phyloP scores from a whole-genome alignment of 2,888 invertebrate species.

The Drosophila recens region DNA sequence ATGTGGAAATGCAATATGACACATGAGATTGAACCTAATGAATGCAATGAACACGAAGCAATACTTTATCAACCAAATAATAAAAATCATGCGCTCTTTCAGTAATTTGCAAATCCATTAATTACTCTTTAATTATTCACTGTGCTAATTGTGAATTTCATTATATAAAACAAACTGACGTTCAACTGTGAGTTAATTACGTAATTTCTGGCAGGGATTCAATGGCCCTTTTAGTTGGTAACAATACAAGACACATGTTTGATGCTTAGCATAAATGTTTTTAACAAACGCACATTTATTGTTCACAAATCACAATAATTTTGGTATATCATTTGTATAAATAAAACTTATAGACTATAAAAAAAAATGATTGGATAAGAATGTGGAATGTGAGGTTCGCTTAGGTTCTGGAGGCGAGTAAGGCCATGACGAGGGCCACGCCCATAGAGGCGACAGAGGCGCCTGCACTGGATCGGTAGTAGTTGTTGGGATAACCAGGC shows the following conservation, averaged over 20 bases:
- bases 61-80: neutral
- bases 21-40: constrained; percentile 7
- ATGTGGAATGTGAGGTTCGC: neutral
- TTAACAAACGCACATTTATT: constrained; percentile 45
- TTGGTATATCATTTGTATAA: constrained; percentile 59
- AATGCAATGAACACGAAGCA: neutral
- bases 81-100: neutral
- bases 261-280: constrained; percentile 6
- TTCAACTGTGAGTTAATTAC: constrained; percentile 7
- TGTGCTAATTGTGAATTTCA: neutral
- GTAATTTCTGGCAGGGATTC: neutral
- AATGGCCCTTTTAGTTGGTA: neutral
- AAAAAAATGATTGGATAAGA: constrained; percentile 40
- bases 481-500: constrained; percentile 46
- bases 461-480: constrained; percentile 35
- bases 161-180: neutral
- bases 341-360: constrained; percentile 58
- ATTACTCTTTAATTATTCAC: neutral
- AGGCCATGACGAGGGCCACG: constrained; percentile 38
- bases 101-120: constrained; percentile 4
- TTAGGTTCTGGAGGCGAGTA: constrained; percentile 41
- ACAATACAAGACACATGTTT: neutral
- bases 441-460: constrained; percentile 6
- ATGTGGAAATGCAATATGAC: constrained; percentile 3
- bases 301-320: constrained; percentile 32